These are phyloP conservation scores for Lamprologus lemairii DNA, from an alignment of 2,113 vertebrate genomes.

Conservation along the genomic window DNA sequence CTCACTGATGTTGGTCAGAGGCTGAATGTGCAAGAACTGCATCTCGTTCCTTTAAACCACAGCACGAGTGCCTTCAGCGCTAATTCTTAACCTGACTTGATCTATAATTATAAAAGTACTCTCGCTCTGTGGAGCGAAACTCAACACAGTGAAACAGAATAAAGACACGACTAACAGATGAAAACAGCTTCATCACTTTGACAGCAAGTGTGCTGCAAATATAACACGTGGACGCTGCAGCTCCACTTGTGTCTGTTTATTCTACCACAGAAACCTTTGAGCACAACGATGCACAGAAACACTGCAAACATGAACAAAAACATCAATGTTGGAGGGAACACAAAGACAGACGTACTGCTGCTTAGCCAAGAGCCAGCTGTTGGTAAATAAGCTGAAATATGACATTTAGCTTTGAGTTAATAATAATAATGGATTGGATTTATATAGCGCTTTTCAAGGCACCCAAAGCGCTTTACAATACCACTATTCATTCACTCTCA, in stretches of 20 bases:
- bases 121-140: neutral
- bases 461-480: fast-evolving
- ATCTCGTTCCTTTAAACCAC: neutral
- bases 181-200: neutral
- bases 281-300: neutral
- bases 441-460: too few relatives aligned
- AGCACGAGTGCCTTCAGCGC: fast-evolving
- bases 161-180: neutral
- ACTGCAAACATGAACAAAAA: neutral
- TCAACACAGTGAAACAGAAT: neutral
- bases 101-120: neutral
- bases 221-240: neutral
- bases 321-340: neutral
- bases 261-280: neutral
- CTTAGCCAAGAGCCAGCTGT: neutral
- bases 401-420: neutral
- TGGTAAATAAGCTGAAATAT: neutral
- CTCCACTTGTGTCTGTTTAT: neutral
- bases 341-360: neutral
- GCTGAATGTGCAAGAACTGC: neutral
- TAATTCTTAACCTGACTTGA: neutral
- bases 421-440: too few relatives aligned
- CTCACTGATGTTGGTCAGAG: neutral
- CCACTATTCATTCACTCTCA: fast-evolving
- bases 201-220: neutral